These are phyloP conservation scores for Actinemys pallida DNA, from an alignment of 2,113 vertebrate genomes.

Conservation along the genomic window DNA sequence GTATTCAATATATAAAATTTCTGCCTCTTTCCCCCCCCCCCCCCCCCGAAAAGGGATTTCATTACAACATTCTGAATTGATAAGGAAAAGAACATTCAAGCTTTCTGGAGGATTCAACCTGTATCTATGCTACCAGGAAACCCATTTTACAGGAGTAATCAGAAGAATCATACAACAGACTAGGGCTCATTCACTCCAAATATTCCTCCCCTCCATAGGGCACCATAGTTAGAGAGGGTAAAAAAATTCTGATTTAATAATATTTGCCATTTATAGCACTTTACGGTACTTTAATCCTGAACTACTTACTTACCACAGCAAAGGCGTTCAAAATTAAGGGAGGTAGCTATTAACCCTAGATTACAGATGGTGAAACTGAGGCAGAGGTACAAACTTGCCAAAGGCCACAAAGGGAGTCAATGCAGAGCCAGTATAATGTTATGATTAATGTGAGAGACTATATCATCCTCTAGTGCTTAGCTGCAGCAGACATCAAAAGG, in stretches of 20 bases:
- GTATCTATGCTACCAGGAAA: not conserved
- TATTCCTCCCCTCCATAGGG: not conserved
- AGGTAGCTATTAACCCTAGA: not conserved
- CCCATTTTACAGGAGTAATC: not conserved
- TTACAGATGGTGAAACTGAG: not conserved
- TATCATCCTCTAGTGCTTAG: not conserved
- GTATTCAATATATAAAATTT: rapidly evolving
- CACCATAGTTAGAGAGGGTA: not conserved
- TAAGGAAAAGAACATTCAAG: not conserved
- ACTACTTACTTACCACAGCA: not conserved
- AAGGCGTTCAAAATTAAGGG: not conserved
- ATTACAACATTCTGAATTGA: not conserved
- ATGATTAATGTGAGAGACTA: not conserved
- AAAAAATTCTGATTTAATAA: not conserved
- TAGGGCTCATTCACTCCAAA: not conserved
- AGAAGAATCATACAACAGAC: not conserved
- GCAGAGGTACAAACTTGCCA: not conserved
- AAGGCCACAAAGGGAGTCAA: not conserved
- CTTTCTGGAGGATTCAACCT: not conserved
- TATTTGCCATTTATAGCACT: not conserved
- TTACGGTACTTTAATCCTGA: not conserved
- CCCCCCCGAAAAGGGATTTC: not conserved
- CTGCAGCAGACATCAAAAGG: not conserved
- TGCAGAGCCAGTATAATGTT: not conserved
- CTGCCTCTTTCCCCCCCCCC: not conserved